Evolutionary conservation across 2,888 invertebrate genomes (phyloP).

Genomic region (Acrobasis consociella): DNA sequence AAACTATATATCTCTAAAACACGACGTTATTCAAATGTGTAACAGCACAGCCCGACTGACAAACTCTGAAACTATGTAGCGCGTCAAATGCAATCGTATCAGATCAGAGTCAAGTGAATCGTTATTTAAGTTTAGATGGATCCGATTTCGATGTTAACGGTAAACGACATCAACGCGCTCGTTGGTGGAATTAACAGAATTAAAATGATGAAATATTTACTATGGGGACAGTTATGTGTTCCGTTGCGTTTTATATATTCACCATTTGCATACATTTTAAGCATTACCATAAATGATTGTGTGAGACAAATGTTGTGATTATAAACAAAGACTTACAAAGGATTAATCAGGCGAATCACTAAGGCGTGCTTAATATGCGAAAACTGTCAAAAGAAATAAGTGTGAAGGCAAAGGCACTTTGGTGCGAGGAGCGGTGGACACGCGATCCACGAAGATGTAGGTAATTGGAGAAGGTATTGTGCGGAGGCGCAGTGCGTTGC

Average conservation of each 20-base stretch:
- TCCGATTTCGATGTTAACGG: conserved; percentile 21
- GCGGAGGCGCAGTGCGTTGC: conserved; percentile 77
- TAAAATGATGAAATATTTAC: conserved; percentile 27
- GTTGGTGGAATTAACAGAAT: conserved; percentile 14
- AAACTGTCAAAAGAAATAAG: conserved; percentile 74
- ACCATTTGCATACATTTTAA: conserved; percentile 11
- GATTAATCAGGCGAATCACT: conserved; percentile 57
- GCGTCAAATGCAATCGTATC: conserved; percentile 16
- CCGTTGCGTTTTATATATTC: neutral
- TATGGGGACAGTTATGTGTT: conserved; percentile 17
- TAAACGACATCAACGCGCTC: conserved; percentile 18
- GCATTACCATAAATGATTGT: conserved; percentile 7
- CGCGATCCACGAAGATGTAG: conserved; percentile 74
- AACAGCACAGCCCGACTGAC: conserved; percentile 11
- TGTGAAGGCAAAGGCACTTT: conserved; percentile 54
- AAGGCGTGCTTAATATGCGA: conserved; percentile 60
- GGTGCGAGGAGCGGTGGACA: conserved; percentile 54
- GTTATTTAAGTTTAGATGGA: conserved; percentile 16
- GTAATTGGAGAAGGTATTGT: conserved; percentile 80
- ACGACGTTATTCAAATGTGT: conserved; percentile 14
- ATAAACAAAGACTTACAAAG: conserved; percentile 44
- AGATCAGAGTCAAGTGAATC: conserved; percentile 9
- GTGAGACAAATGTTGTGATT: conserved; percentile 37
- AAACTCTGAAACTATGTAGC: neutral
- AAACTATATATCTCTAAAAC: conserved; percentile 6